Evolutionary conservation across 2,797 vertebrate species (phyloP), one percentile per base, ranked within the genome.

Genomic region (Takifugu rubripes): DNA sequence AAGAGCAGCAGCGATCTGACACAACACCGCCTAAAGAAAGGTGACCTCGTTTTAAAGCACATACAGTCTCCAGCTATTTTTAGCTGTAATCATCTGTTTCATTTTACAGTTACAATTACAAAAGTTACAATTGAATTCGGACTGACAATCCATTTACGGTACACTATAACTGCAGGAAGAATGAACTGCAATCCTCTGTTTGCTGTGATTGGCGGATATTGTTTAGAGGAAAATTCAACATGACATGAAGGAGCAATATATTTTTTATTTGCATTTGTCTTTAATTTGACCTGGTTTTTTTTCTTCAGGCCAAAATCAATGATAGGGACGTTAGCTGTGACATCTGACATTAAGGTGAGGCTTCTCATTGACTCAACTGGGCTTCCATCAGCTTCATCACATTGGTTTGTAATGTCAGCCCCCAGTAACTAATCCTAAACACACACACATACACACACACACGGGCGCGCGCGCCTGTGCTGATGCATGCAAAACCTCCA

Each of bases 311-410:
- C 84, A 2, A 86, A 78, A 67, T 86, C 85, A 9, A 62, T 79
- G 78, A 70, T 82, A 14, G 72, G 25, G 83, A 87, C 25, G 73
- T 84, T 11, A 68, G 75, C 48, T 71, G 57, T 64, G 83, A 84
- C 85, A 78, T 86, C 58, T 86, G 86, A 88, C 78, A 78, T 84
- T 84, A 81, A 87, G 80, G 84, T 86, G 70, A 81, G 66, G 10
- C 21, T n/a, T 71, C 56, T 45, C 25, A 0, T 29, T 55, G 48
- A 49, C 70, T 47, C 16, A 61, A 60, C 24, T 52, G 42, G 16
- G 57, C 46, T 61, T 58, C 36, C 62, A 59, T 58, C 43, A 61
- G 56, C 61, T 70, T 61, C 24, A 31, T 25, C 54, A 45, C 21
- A 5, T 36, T 17, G 66, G 72, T 80, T 79, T 82, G 66, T 77